Evolutionary conservation across 2,797 vertebrate species (phyloP), one percentile per base, ranked within the genome.

Genomic region (Brachyalestes nurse): DNA sequence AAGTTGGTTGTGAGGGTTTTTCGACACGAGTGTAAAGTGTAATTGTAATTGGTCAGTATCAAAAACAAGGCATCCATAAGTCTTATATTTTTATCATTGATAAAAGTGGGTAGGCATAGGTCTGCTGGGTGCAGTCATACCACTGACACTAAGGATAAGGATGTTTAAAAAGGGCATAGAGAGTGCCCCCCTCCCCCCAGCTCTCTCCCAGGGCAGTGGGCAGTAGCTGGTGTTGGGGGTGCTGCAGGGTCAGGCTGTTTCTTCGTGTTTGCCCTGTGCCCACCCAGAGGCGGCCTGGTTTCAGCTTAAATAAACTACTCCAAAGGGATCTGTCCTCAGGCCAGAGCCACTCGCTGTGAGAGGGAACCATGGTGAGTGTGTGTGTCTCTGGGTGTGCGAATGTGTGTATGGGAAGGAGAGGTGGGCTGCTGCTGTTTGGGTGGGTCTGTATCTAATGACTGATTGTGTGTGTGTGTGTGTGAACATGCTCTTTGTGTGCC

Each of bases 281-380:
- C 51, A 82, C 78, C 67, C 51, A 78, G 28, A 66, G 42, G 64
- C 60, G 58, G 61, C 61, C 65, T 62, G 42, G 53, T 83, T 85
- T 86, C 71, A 84, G 55, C 53, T 80, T 79, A 80, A 80, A 83
- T 83, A 83, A 82, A 77, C 61, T 64, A 60, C 71, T 84, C 61
- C 66, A 81, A 58, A 77, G 61, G 62, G 73, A 77, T 65, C 34
- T 67, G 42, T 69, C 79, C 83, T 70, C 58, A 47, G 61, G 72
- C 55, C 62, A 70, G 70, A 75, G 57, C 47, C 49, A 60, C 71
- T 78, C 28, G 55, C 49, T 60, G 28, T 42, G 16, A 49, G 51
- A 72, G 66, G 62, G 58, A 80, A 38, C 40, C 53, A 23, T 53
- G 19, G 61, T 60, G 60, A 64, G 42, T 28, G 28, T 60, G 49